A percentile compares a stretch with the other conserved stretches of the same genome.
Conservation (phyloP, 2,888 invertebrate genomes). For the Drosophila longiperda region DNA sequence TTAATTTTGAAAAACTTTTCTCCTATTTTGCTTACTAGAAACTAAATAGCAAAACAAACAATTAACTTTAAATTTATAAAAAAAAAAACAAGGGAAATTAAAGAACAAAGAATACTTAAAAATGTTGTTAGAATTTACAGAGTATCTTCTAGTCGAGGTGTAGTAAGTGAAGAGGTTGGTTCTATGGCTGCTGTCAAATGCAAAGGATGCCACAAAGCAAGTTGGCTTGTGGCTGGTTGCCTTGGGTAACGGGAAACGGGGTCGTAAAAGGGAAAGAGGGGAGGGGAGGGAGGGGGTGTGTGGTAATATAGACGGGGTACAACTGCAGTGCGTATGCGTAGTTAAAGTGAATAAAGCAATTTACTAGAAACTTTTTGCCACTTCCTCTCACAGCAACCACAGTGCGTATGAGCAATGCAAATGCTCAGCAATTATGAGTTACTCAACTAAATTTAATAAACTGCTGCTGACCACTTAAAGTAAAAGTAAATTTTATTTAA, state of each 20-base stretch:
- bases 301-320: background rate
- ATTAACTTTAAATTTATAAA: background rate
- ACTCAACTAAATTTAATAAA: background rate
- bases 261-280: background rate
- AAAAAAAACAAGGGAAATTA: no score
- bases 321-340: conserved; percentile 51
- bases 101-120: background rate
- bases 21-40: background rate
- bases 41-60: background rate
- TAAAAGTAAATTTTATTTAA: no score
- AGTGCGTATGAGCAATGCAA: conserved; percentile 56
- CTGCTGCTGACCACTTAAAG: background rate
- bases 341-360: conserved; percentile 25
- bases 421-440: conserved; percentile 2
- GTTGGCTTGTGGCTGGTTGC: conserved; percentile 43
- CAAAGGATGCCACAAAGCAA: conserved; percentile 55
- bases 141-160: conserved; percentile 9
- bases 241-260: conserved; percentile 15
- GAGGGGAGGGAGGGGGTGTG: background rate
- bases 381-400: conserved; percentile 17
- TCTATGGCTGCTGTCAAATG: conserved; percentile 22
- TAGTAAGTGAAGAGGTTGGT: background rate
- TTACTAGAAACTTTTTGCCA: conserved; percentile 9
- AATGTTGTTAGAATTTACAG: background rate
- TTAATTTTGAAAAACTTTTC: no score